Evolutionary conservation across 2,113 vertebrate genomes (phyloP).

Genomic region (Vidua chalybeata): DNA sequence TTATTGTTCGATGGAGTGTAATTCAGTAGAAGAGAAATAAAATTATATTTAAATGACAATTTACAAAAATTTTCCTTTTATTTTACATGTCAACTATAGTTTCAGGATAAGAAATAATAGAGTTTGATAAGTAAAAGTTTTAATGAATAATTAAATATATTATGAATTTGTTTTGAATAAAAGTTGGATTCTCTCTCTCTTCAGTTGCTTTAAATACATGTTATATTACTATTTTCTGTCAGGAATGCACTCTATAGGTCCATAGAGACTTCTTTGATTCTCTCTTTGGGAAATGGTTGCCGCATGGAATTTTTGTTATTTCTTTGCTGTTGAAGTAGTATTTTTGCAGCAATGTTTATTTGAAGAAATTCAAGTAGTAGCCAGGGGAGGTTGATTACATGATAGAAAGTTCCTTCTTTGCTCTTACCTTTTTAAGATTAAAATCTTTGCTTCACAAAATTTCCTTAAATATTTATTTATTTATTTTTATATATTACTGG

Average conservation of each 20-base stretch:
- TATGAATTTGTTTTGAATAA: background rate
- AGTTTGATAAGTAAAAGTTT: background rate
- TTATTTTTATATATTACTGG: background rate
- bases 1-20: background rate
- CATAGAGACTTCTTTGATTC: background rate
- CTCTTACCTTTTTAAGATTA: background rate
- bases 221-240: background rate
- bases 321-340: background rate
- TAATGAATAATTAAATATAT: background rate
- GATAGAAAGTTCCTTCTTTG: background rate
- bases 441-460: background rate
- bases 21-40: background rate
- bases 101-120: background rate
- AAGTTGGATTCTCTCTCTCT: background rate
- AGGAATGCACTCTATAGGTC: background rate
- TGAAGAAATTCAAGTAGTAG: background rate
- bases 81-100: background rate
- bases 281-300: background rate
- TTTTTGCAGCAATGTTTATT: background rate
- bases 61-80: background rate
- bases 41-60: background rate
- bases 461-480: background rate
- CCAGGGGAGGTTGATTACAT: background rate
- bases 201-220: background rate
- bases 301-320: background rate